phyloP scores from a whole-genome alignment of 37 sponge, comb jelly and placozoan genomes.

The Ianthella basta region DNA sequence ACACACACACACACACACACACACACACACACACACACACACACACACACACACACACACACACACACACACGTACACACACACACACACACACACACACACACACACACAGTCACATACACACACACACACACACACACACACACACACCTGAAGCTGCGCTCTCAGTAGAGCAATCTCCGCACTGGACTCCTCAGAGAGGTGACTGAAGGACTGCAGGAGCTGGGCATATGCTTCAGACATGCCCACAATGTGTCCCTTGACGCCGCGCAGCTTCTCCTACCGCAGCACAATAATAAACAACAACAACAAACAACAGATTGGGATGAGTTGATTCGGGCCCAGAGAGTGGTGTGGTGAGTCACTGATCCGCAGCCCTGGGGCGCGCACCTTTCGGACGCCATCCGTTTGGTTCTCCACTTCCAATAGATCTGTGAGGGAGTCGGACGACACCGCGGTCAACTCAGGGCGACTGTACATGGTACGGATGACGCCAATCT shows the following conservation, averaged over 20 bases:
- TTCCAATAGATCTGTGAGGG: not conserved
- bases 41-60: not conserved
- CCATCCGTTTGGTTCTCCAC: slow-evolving; percentile 10
- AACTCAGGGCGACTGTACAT: not conserved
- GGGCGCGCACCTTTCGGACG: not conserved
- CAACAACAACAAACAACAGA: not conserved
- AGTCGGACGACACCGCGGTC: not conserved
- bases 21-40: not conserved
- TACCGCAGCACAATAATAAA: not conserved
- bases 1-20: slow-evolving; percentile 11
- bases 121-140: not conserved
- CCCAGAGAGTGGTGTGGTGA: not conserved
- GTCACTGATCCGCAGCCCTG: no score
- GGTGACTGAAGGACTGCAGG: not conserved
- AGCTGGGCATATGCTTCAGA: not conserved
- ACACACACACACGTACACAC: not conserved
- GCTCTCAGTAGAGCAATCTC: not conserved
- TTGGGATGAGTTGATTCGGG: not conserved
- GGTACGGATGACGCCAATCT: not conserved
- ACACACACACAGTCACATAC: not conserved
- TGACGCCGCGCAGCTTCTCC: not conserved
- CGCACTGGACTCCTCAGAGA: not conserved
- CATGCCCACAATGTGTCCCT: slow-evolving; percentile 9
- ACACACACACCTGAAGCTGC: not conserved
- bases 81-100: slow-evolving; percentile 10